Evolutionary conservation across 1,140 invertebrate genomes (phyloP).

Genomic region (Dryas iulia): DNA sequence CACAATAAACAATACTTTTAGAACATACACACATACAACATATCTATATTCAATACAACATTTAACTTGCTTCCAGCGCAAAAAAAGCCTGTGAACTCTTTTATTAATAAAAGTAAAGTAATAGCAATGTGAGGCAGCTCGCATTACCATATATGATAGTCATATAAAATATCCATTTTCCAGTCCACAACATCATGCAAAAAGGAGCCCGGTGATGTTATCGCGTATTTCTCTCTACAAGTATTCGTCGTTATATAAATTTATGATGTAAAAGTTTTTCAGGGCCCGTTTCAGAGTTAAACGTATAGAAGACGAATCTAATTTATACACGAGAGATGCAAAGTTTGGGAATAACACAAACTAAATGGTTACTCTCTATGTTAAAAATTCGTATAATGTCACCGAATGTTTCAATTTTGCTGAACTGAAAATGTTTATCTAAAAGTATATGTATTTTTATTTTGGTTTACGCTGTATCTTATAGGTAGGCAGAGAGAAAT

Average conservation of each 20-base stretch:
- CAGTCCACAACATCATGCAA: conserved; percentile 1
- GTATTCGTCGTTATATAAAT: conserved; percentile 1
- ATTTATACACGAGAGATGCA: background rate
- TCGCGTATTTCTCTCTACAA: conserved; percentile 1
- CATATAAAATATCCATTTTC: conserved; percentile 5
- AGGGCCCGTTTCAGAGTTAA: background rate
- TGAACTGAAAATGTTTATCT: background rate
- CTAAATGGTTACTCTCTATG: background rate
- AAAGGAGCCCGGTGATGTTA: background rate
- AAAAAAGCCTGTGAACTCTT: background rate
- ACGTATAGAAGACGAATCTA: background rate
- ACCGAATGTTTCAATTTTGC: background rate
- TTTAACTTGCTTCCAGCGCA: background rate
- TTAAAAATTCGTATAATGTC: background rate
- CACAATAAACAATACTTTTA: too few relatives aligned
- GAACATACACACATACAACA: too few relatives aligned
- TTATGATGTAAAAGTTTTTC: background rate
- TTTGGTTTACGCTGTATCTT: too few relatives aligned
- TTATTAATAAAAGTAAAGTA: conserved; percentile 2
- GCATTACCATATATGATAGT: background rate
- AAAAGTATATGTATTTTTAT: too few relatives aligned
- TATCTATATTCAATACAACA: background rate
- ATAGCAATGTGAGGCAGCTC: background rate
- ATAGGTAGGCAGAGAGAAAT: too few relatives aligned
- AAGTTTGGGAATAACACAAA: conserved; percentile 3